Evolutionary conservation across 2,888 invertebrate genomes (phyloP).

Genomic region (Xanthia icteritia): DNA sequence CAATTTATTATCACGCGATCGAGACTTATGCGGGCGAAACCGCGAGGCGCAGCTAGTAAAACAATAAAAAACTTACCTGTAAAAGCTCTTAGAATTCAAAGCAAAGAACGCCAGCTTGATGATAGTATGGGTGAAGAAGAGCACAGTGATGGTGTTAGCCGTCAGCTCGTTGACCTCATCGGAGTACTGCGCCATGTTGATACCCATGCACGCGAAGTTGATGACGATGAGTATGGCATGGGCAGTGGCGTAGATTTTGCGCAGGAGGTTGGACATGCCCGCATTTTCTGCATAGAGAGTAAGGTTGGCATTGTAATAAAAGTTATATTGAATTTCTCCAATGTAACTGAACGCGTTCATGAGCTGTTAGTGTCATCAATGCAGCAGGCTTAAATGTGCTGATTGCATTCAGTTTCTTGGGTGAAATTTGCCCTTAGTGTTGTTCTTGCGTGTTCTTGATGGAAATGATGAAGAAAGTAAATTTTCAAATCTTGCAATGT

Average conservation of each 20-base stretch:
- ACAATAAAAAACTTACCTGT: conserved; percentile 88
- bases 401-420: background rate
- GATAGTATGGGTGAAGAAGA: conserved; percentile 94
- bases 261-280: conserved; percentile 89
- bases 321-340: background rate
- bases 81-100: conserved; percentile 93
- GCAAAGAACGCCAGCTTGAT: conserved; percentile 94
- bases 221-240: conserved; percentile 91
- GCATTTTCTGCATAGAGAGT: conserved; percentile 77
- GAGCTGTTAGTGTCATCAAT: background rate
- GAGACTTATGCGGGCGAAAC: no score
- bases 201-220: conserved; percentile 91
- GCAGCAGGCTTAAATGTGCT: background rate
- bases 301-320: background rate
- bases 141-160: conserved; percentile 95
- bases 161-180: conserved; percentile 94
- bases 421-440: background rate
- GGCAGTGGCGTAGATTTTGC: conserved; percentile 91
- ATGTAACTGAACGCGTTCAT: background rate
- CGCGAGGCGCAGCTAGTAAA: background rate
- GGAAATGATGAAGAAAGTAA: background rate
- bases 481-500: background rate
- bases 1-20: no score
- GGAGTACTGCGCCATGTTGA: conserved; percentile 93
- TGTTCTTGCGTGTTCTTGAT: background rate